Percentiles rank a stretch among this genome's conserved stretches.
Conservation (phyloP, 2,797 vertebrate species). For the Siniperca obscura region DNA sequence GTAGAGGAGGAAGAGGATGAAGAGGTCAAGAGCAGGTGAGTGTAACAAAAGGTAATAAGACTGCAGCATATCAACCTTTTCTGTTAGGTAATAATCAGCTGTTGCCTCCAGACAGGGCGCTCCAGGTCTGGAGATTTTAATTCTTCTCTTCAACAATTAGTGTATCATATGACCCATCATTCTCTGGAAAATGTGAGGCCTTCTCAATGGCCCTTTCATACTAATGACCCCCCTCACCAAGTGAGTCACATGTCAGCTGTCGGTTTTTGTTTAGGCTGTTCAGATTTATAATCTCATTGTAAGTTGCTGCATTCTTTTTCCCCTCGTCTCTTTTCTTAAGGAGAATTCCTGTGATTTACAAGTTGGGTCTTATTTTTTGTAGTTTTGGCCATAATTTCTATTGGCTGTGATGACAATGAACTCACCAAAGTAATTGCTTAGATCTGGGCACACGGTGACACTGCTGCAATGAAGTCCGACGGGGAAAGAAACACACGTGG, state of each 20-base stretch:
- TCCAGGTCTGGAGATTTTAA: constrained; percentile 12
- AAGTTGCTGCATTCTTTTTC: not conserved
- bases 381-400: not conserved
- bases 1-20: constrained; percentile 32
- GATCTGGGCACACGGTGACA: not conserved
- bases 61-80: constrained; percentile 21
- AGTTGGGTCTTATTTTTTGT: not conserved
- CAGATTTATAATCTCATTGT: constrained; percentile 7
- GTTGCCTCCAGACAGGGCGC: constrained; percentile 9
- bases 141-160: constrained; percentile 33
- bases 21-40: constrained; percentile 24
- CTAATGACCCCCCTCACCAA: not conserved
- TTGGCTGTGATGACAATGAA: not conserved
- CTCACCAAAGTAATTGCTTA: not conserved
- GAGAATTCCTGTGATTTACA: not conserved
- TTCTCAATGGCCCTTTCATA: constrained; percentile 51
- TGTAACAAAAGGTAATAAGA: constrained; percentile 32
- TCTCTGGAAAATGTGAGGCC: constrained; percentile 34
- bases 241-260: constrained; percentile 40
- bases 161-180: constrained; percentile 47
- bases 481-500: not conserved
- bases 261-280: constrained; percentile 24
- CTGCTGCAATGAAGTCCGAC: not conserved
- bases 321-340: not conserved
- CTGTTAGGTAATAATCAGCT: constrained; percentile 19